Evolutionary conservation across 2,888 invertebrate species (phyloP), one percentile per base, ranked within the genome.

Genomic region (Phragmatobia fuliginosa): DNA sequence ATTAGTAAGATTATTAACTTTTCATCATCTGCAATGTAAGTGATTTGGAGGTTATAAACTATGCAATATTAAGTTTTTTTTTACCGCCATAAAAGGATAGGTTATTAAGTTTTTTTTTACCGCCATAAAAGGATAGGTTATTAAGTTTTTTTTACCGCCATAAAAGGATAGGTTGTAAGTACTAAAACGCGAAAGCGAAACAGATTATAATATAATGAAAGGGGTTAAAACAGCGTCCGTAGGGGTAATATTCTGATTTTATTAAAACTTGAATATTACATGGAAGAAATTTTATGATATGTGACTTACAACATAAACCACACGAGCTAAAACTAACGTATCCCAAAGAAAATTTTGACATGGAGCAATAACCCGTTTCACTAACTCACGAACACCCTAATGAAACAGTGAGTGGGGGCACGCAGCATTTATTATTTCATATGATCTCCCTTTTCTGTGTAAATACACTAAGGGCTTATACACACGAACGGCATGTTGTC

Each of bases 341-440:
- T 78, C 76, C 79, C 72, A 80, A 83, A 85, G 86, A 88, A 89
- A 87, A 87, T 88, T 87, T 85, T 78, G 77, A 83, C 79, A 83
- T 83, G 58, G 84, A 86, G 84, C 87, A 87, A 88, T 92, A 92
- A 91, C 87, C 83, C 87, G 84, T 89, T 92, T 92, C 85, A 89
- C 90, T 89, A 90, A 92, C 91, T 92, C 85, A 84, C 85, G 83
- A 82, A 85, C 84, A 80, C 83, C 83, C 82, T 91, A 90, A 92
- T 92, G 92, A 92, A 92, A 91, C 87, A 85, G 83, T 86, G 86
- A 91, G 90, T 86, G 87, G 80, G 61, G 85, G 87, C 83, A 82
- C 80, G 81, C 85, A 82, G 88, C 86, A 90, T 90, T 91, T 89
- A 91, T 91, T 87, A 87, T 88, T 85, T 80, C 85, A 84, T 87